These are phyloP conservation scores for Pyrrhosoma nymphula DNA, from an alignment of 2,888 invertebrate species.

Conservation along the genomic window DNA sequence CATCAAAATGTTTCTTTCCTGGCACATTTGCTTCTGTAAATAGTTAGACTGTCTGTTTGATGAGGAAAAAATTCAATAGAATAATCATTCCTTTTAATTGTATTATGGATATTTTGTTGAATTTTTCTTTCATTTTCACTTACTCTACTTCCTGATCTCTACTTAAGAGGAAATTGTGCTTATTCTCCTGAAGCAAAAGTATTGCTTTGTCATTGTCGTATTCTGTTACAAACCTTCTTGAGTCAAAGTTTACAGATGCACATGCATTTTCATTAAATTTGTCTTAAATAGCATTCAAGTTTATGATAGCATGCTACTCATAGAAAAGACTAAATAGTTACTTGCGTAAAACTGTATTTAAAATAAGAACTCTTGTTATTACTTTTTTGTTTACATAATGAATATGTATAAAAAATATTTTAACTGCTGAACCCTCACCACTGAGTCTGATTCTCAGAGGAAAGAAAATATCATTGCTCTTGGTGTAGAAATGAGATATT, in stretches of 20 bases:
- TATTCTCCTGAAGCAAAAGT: conserved; percentile 59
- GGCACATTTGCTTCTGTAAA: conserved; percentile 66
- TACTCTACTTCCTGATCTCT: conserved; percentile 58
- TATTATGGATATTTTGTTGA: conserved; percentile 58
- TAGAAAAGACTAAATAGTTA: conserved; percentile 52
- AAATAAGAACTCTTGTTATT: conserved; percentile 14
- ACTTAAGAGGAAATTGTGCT: conserved; percentile 60
- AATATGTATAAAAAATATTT: background rate
- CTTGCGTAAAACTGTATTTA: conserved; percentile 58
- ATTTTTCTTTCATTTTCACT: conserved; percentile 50
- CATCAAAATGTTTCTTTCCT: conserved; percentile 65
- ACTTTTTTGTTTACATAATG: conserved; percentile 45
- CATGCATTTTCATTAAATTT: conserved; percentile 61
- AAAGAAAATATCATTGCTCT: conserved; percentile 20
- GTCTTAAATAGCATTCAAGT: conserved; percentile 55
- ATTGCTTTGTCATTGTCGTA: conserved; percentile 65
- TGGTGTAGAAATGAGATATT: background rate
- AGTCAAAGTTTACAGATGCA: conserved; percentile 63
- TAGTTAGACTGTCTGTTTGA: conserved; percentile 60
- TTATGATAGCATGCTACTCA: conserved; percentile 65
- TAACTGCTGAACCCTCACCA: background rate
- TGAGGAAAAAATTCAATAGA: conserved; percentile 60
- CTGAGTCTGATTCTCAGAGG: conserved; percentile 45
- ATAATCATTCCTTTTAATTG: conserved; percentile 51
- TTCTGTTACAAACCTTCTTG: conserved; percentile 56